phyloP scores from a whole-genome alignment of 2,888 invertebrate species.

The Glomeris marginata region DNA sequence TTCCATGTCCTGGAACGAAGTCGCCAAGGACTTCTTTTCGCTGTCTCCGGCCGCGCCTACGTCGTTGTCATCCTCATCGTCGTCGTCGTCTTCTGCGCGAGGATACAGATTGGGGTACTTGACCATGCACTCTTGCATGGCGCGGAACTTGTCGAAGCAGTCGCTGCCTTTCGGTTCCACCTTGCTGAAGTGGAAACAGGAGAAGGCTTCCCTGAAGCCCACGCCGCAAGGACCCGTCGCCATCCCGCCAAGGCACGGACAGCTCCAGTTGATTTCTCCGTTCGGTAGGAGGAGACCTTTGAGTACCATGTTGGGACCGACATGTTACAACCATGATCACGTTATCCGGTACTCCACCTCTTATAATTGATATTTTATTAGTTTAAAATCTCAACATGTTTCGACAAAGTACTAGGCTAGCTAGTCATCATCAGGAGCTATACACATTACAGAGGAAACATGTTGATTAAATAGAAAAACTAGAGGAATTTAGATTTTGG shows the following conservation, averaged over 20 bases:
- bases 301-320: constrained; percentile 42
- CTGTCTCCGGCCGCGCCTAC: neutral
- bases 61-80: constrained; percentile 4
- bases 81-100: constrained; percentile 2
- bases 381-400: too few relatives aligned
- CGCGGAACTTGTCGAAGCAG: constrained; percentile 49
- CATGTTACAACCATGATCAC: too few relatives aligned
- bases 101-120: constrained; percentile 13
- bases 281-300: constrained; percentile 66
- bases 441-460: too few relatives aligned
- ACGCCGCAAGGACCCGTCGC: constrained; percentile 90
- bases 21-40: too few relatives aligned
- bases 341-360: too few relatives aligned
- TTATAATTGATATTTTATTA: too few relatives aligned
- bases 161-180: constrained; percentile 85
- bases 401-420: too few relatives aligned
- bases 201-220: constrained; percentile 84
- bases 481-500: too few relatives aligned
- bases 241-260: constrained; percentile 95
- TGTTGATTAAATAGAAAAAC: too few relatives aligned
- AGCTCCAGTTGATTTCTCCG: constrained; percentile 92
- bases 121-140: constrained; percentile 14
- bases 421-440: too few relatives aligned
- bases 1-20: too few relatives aligned
- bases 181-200: constrained; percentile 74